These are phyloP conservation scores for Tuberolachnus salignus DNA, from an alignment of 2,888 invertebrate species.

Conservation along the genomic window DNA sequence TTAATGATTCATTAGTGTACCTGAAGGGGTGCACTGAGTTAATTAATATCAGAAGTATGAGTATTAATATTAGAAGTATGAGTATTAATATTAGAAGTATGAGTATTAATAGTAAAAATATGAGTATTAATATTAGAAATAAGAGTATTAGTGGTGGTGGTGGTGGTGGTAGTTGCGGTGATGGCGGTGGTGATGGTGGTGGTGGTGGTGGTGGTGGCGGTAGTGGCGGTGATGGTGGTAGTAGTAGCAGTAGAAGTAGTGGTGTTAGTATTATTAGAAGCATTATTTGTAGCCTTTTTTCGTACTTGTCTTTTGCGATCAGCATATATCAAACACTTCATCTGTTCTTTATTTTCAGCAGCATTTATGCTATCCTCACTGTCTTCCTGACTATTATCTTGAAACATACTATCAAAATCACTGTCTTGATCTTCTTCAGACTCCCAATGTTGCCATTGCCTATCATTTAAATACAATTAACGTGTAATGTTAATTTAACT, in stretches of 20 bases:
- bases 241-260: neutral
- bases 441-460: conserved; percentile 50
- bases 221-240: too few relatives aligned
- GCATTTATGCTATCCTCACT: conserved; percentile 29
- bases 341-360: conserved; percentile 48
- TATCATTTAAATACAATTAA: conserved; percentile 29
- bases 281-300: conserved; percentile 42
- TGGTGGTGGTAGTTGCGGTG: too few relatives aligned
- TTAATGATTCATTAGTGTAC: conserved; percentile 34
- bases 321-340: conserved; percentile 53
- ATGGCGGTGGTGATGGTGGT: too few relatives aligned
- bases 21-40: conserved; percentile 47
- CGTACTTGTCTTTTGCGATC: conserved; percentile 56
- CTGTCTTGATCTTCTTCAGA: conserved; percentile 52
- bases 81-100: too few relatives aligned
- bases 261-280: conserved; percentile 28
- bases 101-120: too few relatives aligned
- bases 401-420: conserved; percentile 41
- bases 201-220: too few relatives aligned
- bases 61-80: too few relatives aligned
- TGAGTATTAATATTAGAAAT: too few relatives aligned
- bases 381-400: conserved; percentile 28
- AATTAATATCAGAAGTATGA: too few relatives aligned
- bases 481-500: neutral
- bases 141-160: too few relatives aligned